Evolutionary conservation across 2,888 invertebrate genomes (phyloP).

Genomic region (Cryptus armator): DNA sequence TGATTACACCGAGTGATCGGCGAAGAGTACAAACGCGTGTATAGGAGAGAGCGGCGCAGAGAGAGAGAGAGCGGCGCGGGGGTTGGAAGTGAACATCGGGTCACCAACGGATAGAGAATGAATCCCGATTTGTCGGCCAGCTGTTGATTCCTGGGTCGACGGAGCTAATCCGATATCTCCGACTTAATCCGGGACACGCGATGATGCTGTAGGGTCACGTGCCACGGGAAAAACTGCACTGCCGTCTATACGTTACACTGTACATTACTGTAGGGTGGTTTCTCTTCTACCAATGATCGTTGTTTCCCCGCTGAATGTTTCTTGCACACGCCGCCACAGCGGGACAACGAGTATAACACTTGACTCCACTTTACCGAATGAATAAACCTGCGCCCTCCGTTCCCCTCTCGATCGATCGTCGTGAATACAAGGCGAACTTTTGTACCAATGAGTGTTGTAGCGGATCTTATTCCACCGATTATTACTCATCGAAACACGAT

Average conservation of each 20-base stretch:
- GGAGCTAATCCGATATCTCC: conserved; percentile 71
- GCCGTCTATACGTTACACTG: not conserved
- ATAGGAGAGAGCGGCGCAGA: not conserved
- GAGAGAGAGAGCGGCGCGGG: not conserved
- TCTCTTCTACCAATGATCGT: conserved; percentile 16
- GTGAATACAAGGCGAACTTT: too few species aligned
- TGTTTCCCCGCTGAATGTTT: conserved; percentile 47
- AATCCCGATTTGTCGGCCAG: conserved; percentile 58
- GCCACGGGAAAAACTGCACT: conserved; percentile 23
- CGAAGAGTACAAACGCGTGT: not conserved
- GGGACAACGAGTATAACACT: conserved; percentile 78
- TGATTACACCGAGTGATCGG: conserved; percentile 64
- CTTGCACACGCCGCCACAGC: conserved; percentile 66
- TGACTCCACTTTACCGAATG: conserved; percentile 78
- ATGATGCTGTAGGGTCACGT: conserved; percentile 53
- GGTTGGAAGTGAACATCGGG: conserved; percentile 6
- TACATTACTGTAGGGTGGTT: conserved; percentile 7
- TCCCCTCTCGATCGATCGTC: too few species aligned
- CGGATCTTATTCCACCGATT: conserved; percentile 7
- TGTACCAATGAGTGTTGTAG: not conserved
- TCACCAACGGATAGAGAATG: conserved; percentile 42
- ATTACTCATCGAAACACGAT: conserved; percentile 27
- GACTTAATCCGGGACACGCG: conserved; percentile 64
- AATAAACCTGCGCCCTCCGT: conserved; percentile 23
- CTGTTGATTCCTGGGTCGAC: conserved; percentile 71